Conservation (phyloP, 1,140 invertebrate species). For the Drosophila elegans region DNA sequence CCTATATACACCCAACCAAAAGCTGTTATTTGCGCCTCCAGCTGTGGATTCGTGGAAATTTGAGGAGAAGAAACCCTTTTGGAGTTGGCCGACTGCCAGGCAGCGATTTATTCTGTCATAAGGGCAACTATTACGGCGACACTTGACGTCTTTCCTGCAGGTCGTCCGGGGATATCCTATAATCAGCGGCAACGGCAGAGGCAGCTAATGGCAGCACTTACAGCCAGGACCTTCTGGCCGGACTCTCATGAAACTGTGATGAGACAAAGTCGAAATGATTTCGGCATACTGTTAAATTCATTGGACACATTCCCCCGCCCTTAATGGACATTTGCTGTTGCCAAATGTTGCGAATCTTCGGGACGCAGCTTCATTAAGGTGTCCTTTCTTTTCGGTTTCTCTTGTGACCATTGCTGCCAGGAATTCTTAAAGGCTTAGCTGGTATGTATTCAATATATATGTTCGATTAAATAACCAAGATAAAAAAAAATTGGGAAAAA, state of each 20-base stretch:
- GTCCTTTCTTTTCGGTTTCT: conserved; percentile 20
- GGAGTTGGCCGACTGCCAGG: conserved; percentile 20
- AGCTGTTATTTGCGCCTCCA: conserved; percentile 29
- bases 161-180: conserved; percentile 7
- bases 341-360: conserved; percentile 38
- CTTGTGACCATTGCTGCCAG: not conserved
- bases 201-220: conserved; percentile 40
- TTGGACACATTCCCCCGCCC: conserved; percentile 57
- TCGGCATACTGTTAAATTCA: conserved; percentile 64
- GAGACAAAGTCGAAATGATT: conserved; percentile 40
- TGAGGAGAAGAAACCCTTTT: conserved; percentile 26
- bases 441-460: too few relatives aligned
- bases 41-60: conserved; percentile 14
- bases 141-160: conserved; percentile 25
- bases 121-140: conserved; percentile 40
- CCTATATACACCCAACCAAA: conserved; percentile 3
- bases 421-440: conserved; percentile 1
- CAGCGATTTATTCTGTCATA: conserved; percentile 25
- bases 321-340: conserved; percentile 60
- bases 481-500: too few relatives aligned
- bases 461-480: too few relatives aligned
- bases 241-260: conserved; percentile 48
- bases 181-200: conserved; percentile 37
- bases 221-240: conserved; percentile 25
- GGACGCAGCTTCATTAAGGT: conserved; percentile 43